Evolutionary conservation across 2,888 invertebrate species (phyloP).

Genomic region (Busseola fusca): DNA sequence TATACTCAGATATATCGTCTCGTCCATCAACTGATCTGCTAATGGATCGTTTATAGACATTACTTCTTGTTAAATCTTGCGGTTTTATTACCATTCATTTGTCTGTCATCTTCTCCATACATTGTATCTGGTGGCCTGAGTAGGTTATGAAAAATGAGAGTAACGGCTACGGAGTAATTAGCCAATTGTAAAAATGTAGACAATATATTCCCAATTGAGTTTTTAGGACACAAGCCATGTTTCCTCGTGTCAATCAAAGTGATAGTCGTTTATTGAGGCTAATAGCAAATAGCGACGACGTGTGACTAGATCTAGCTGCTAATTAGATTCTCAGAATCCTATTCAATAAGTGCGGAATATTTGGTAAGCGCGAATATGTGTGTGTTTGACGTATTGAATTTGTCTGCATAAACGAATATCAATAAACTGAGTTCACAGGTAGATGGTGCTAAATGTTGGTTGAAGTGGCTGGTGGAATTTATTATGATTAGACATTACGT

Average conservation of each 20-base stretch:
- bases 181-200: constrained; percentile 18
- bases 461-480: not conserved
- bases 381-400: not conserved
- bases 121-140: not conserved
- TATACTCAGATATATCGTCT: not conserved
- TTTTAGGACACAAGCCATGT: constrained; percentile 43
- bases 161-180: not conserved
- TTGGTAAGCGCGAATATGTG: constrained; percentile 32
- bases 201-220: constrained; percentile 23
- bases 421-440: not conserved
- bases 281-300: constrained; percentile 30
- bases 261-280: constrained; percentile 34
- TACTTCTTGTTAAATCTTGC: not conserved
- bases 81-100: not conserved
- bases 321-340: constrained; percentile 37
- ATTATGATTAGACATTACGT: not conserved
- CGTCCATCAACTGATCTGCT: not conserved
- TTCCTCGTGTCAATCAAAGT: constrained; percentile 29
- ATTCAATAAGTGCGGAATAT: constrained; percentile 42
- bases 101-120: not conserved
- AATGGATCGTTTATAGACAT: not conserved
- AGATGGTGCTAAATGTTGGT: not conserved
- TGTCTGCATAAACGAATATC: not conserved
- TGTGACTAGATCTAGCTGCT: constrained; percentile 31
- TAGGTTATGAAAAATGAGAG: not conserved